Base-by-base conservation (phyloP, 2,888 invertebrate genomes). In the Melanophora roralis region DNA sequence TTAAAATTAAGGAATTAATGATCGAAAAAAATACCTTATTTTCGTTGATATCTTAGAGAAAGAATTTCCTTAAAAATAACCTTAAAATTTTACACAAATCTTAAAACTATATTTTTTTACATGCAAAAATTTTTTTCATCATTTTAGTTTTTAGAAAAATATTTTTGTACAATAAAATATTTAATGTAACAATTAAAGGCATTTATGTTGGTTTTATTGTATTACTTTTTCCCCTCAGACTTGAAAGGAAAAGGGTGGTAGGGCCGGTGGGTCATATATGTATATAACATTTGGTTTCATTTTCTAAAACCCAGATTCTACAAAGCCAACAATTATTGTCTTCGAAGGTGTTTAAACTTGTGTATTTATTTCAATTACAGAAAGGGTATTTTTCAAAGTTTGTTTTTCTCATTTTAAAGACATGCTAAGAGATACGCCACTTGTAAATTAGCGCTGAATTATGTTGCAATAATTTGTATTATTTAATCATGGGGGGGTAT, bases 21-120 rank as follows among this genome's bases (percentile, higher is more conserved):
- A 0, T 16, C 43, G 68, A 68, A 60, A 68, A 69, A 57, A 57
- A 64, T 76, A 76, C 76, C 76, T 71, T 57, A 76, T 49, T 64
- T 71, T 76, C 53, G 64, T 36, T 69, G 69, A 32, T 27, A 55
- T 62, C 14, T 49, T 57, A 27, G 36, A 43, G 21, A 62, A 14
- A 21, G 21, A 62, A 19, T 21, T 32, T 49, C 32, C 57, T 57
- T 65, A 14, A 23, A 73, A 43, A 14, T 43, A 53, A 19, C n/a
- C 19, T 53, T 45, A 55, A 21, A 23, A 5, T 0, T 40, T 23
- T 43, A 59, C 21, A 23, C 4, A 45, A 55, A 45, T 55, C 62
- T 62, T 72, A 62, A 43, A 7, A 14, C 62, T 53, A 23, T 43
- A 40, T n/a, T 6, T 19, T 27, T 6, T 27, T 23, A 57, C 12